Percentiles rank a stretch among this genome's conserved stretches.
These are phyloP conservation scores for Antedon mediterranea DNA, from an alignment of 53 echinoderm and acorn worm species.

Conservation along the genomic window DNA sequence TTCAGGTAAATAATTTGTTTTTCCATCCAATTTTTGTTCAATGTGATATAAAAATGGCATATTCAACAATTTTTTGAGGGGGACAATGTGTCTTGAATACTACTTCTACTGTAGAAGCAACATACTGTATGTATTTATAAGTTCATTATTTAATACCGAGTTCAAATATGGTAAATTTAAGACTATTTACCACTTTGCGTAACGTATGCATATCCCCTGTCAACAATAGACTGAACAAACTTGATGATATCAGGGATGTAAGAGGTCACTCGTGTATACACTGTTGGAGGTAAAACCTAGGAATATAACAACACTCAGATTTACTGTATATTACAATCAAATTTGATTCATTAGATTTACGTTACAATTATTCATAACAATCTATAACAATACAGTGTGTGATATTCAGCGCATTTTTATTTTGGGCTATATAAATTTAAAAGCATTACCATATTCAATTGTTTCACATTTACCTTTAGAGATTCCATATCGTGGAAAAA, in stretches of 20 bases:
- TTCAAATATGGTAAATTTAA: background rate
- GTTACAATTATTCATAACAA: background rate
- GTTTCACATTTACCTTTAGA: conserved; percentile 35
- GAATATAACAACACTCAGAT: background rate
- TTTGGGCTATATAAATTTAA: too few relatives aligned
- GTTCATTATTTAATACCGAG: background rate
- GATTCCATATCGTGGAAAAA: conserved; percentile 58
- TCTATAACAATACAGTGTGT: background rate
- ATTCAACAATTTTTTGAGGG: too few relatives aligned
- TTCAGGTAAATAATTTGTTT: too few relatives aligned
- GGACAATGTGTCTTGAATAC: too few relatives aligned
- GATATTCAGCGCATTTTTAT: too few relatives aligned
- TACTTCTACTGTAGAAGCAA: too few relatives aligned
- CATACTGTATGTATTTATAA: too few relatives aligned
- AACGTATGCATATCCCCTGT: conserved; percentile 75
- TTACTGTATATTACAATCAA: background rate
- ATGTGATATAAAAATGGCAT: too few relatives aligned
- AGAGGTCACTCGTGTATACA: conserved; percentile 65
- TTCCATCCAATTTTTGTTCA: too few relatives aligned
- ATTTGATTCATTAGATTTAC: background rate
- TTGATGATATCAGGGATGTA: conserved; percentile 54
- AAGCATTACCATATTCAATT: too few relatives aligned
- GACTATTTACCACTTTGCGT: conserved; percentile 67
- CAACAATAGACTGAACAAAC: conserved; percentile 61
- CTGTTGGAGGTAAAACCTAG: conserved; percentile 72